Base-by-base conservation (phyloP, 2,113 vertebrate genomes). In the Verasper variegatus region DNA sequence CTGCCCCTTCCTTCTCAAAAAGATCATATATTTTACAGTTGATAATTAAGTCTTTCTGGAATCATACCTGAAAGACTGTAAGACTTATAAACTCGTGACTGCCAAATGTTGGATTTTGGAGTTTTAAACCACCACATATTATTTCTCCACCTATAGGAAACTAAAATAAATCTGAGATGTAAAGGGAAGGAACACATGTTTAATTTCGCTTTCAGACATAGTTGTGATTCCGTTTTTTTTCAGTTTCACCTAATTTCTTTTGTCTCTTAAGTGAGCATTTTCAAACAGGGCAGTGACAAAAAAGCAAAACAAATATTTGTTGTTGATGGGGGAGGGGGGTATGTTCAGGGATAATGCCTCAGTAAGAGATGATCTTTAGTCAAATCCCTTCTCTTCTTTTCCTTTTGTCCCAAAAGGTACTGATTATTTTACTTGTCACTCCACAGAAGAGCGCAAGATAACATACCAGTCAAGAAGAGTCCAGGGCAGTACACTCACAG, bases 371-470 rank as follows among this genome's bases (percentile, higher is more conserved):
- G 51, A 54, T 14, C 9, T 54, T n/a, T n/a, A 54, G 20, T 54
- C 51, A n/a, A n/a, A 54, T 47, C 21, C 21, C 58, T 73, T 64
- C 14, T 90, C 75, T 78, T 85, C 60, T 74, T 80, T 60, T 76
- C 57, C 37, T 82, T 79, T 56, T 27, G 76, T 80, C 64, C 67
- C 45, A 45, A 42, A 83, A 68, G 76, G 56, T 67, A 52, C 24
- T 0, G 45, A 26, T 76, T 69, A 37, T 71, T 76, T 76, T 24
- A 31, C 18, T 4, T n/a, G 60, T 67, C 42, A 52, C 56, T 76
- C 47, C 59, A 51, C 47, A 81, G 35, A 74, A 80, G 27, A 66
- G 55, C 26, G 18, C 47, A 24, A 83, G 68, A 65, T 15, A 56
- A 21, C 17, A 35, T 18, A 75, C 18, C 67, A 64, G 75, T 68